phyloP scores from a whole-genome alignment of 1,140 invertebrate species.

The Patella vulgata region DNA sequence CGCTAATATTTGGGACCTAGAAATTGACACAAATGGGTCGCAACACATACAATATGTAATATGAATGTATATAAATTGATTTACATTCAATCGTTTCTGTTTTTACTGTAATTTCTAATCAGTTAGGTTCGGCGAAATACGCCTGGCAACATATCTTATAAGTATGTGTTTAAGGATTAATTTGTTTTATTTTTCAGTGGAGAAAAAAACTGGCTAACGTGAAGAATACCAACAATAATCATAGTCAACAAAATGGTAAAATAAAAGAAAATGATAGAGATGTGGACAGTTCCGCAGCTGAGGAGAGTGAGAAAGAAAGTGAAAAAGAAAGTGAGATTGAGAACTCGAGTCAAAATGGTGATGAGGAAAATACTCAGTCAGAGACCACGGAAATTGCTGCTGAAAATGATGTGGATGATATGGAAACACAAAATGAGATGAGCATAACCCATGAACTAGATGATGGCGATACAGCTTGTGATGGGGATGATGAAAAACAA shows the following conservation, averaged over 20 bases:
- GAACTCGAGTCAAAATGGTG: constrained; percentile 27
- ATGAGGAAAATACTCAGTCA: constrained; percentile 21
- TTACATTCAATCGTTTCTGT: too few species aligned
- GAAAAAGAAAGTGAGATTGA: constrained; percentile 31
- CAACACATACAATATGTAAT: too few species aligned
- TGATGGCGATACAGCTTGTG: constrained; percentile 61
- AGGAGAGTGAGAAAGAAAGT: constrained; percentile 20
- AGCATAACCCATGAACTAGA: background rate
- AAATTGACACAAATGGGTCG: too few species aligned
- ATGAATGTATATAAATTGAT: too few species aligned
- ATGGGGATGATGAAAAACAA: constrained; percentile 56
- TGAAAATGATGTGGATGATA: background rate
- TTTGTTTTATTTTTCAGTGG: too few species aligned
- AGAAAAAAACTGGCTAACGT: constrained; percentile 4
- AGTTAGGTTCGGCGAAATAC: too few species aligned
- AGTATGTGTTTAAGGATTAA: too few species aligned
- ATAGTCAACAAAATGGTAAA: constrained; percentile 8
- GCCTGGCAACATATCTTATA: too few species aligned
- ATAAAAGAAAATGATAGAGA: constrained; percentile 23
- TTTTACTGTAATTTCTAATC: too few species aligned
- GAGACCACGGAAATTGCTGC: constrained; percentile 16
- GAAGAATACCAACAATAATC: constrained; percentile 5
- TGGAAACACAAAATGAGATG: constrained; percentile 26
- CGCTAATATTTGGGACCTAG: too few species aligned
- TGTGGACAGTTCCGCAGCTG: constrained; percentile 19